phyloP scores from a whole-genome alignment of 2,113 vertebrate genomes.

The Mormoops blainvillei region DNA sequence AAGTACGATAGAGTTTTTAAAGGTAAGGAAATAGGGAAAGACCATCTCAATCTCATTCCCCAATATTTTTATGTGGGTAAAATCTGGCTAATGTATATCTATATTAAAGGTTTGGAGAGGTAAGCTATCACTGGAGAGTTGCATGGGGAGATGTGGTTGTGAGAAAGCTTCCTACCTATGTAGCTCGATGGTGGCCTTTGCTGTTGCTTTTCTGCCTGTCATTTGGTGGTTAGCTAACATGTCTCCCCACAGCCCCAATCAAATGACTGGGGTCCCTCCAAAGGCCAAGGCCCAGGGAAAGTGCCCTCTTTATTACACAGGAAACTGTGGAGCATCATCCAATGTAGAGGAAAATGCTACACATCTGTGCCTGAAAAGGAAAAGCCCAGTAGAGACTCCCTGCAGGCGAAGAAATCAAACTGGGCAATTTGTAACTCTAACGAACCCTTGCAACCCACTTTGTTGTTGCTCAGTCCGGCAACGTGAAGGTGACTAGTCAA shows the following conservation, averaged over 20 bases:
- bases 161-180: not conserved
- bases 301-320: not conserved
- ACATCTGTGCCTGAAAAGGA: not conserved
- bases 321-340: not conserved
- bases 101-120: not conserved
- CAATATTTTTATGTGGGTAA: not conserved
- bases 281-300: not conserved
- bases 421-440: not conserved
- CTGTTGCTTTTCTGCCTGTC: not conserved
- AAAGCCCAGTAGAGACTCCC: not conserved
- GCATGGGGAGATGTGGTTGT: fast-evolving
- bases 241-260: not conserved
- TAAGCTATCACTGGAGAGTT: not conserved
- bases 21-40: not conserved
- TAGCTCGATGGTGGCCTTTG: not conserved
- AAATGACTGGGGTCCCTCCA: not conserved
- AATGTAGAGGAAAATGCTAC: not conserved
- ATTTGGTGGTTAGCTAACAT: not conserved
- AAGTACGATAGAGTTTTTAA: not conserved
- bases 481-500: not conserved
- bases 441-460: not conserved
- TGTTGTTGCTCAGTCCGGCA: not conserved
- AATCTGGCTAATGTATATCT: not conserved
- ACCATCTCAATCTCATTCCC: not conserved
- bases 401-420: not conserved